Evolutionary conservation across 2,888 invertebrate genomes (phyloP).

Genomic region (Rhagophthalmus giganteus): DNA sequence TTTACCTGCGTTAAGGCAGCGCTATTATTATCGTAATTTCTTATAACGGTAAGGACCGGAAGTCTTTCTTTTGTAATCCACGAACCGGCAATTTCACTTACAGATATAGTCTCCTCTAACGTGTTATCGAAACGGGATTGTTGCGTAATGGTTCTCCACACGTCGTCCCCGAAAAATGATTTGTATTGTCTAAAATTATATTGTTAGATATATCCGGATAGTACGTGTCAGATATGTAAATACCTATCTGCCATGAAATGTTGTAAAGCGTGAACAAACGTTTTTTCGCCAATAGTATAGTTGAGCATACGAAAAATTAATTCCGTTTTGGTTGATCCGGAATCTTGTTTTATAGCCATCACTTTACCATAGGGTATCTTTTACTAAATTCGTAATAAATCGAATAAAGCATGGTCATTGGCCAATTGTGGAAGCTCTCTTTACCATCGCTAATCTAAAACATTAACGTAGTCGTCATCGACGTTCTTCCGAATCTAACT

Average conservation of each 20-base stretch:
- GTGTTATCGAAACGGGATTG: slow-evolving; percentile 66
- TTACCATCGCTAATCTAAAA: slow-evolving; percentile 68
- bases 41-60: slow-evolving; percentile 71
- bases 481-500: too few relatives aligned
- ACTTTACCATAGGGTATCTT: slow-evolving; percentile 75
- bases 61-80: slow-evolving; percentile 83
- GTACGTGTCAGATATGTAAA: too few relatives aligned
- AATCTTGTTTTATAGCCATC: slow-evolving; percentile 75
- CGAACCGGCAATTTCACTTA: slow-evolving; percentile 73
- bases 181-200: slow-evolving; percentile 63
- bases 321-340: slow-evolving; percentile 74
- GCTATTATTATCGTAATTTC: slow-evolving; percentile 67
- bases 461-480: too few relatives aligned
- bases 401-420: slow-evolving; percentile 76
- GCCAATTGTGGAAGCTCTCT: slow-evolving; percentile 79
- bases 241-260: slow-evolving; percentile 69
- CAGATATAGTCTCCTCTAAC: slow-evolving; percentile 61
- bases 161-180: slow-evolving; percentile 77
- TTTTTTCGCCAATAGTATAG: slow-evolving; percentile 75
- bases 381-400: slow-evolving; percentile 81
- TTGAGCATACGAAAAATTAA: slow-evolving; percentile 88
- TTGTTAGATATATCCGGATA: too few relatives aligned
- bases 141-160: slow-evolving; percentile 74
- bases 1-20: slow-evolving; percentile 67
- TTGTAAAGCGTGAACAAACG: slow-evolving; percentile 74